Evolutionary conservation across 1,140 invertebrate genomes (phyloP).

Genomic region (Sycophaga agraensis): DNA sequence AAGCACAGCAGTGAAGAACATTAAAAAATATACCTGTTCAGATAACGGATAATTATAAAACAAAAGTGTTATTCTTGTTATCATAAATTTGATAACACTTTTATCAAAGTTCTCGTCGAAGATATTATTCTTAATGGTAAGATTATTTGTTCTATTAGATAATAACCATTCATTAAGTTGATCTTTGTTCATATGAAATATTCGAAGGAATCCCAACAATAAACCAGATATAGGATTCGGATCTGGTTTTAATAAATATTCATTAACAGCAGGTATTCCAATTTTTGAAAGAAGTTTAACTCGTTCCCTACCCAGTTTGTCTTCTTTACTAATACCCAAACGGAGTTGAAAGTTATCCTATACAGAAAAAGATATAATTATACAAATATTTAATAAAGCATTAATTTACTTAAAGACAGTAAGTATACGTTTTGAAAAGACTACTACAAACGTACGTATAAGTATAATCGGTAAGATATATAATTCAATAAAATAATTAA

Average conservation of each 20-base stretch:
- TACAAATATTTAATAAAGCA: too few species aligned
- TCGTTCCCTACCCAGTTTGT: conserved; percentile 66
- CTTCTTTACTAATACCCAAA: conserved; percentile 78
- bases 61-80: conserved; percentile 67
- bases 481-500: too few species aligned
- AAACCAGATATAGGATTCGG: conserved; percentile 67
- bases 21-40: conserved; percentile 54
- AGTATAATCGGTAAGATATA: too few species aligned
- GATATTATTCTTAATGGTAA: conserved; percentile 62
- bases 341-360: conserved; percentile 68
- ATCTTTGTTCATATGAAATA: conserved; percentile 80
- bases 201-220: conserved; percentile 75
- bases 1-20: neutral
- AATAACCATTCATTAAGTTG: conserved; percentile 65
- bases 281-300: conserved; percentile 63
- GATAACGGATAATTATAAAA: conserved; percentile 67
- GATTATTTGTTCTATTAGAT: conserved; percentile 58
- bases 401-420: too few species aligned
- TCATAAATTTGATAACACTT: conserved; percentile 70
- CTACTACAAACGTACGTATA: too few species aligned
- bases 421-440: too few species aligned
- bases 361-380: too few species aligned
- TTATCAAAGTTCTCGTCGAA: conserved; percentile 66
- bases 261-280: conserved; percentile 57
- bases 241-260: conserved; percentile 64